phyloP scores from a whole-genome alignment of 1,140 invertebrate species.

The Drosophila malerkotliana region DNA sequence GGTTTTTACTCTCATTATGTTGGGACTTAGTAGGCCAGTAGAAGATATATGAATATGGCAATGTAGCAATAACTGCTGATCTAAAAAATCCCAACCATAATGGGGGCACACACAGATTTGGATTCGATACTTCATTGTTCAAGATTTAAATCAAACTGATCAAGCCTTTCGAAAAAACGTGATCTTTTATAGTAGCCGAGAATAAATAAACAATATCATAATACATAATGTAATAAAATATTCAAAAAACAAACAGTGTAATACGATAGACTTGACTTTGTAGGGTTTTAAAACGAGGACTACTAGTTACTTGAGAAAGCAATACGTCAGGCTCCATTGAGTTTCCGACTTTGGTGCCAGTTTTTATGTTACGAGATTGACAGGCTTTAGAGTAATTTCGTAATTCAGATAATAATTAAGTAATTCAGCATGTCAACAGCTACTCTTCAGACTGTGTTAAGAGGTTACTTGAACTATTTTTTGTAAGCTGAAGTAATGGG shows the following conservation, averaged over 20 bases:
- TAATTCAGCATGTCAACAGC: no score
- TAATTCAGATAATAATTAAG: neutral
- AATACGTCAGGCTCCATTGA: slow-evolving; percentile 46
- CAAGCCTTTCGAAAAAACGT: neutral
- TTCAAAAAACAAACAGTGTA: slow-evolving; percentile 6
- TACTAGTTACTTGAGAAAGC: slow-evolving; percentile 21
- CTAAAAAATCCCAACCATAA: slow-evolving; percentile 84
- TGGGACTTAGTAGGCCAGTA: slow-evolving; percentile 84
- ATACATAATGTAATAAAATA: slow-evolving; percentile 19
- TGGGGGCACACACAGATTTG: slow-evolving; percentile 57
- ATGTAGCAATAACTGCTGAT: slow-evolving; percentile 79
- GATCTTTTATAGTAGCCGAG: slow-evolving; percentile 37
- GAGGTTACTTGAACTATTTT: no score
- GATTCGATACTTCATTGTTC: slow-evolving; percentile 2
- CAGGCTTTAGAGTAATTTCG: neutral
- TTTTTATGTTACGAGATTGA: neutral
- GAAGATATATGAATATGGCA: slow-evolving; percentile 51
- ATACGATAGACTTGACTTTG: slow-evolving; percentile 36
- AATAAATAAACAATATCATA: neutral
- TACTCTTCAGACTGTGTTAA: no score
- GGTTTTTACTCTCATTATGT: slow-evolving; percentile 81
- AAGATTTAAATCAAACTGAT: slow-evolving; percentile 26
- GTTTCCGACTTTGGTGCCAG: neutral
- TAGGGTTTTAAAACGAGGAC: slow-evolving; percentile 30
- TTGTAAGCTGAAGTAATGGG: no score